phyloP scores from a whole-genome alignment of 2,888 invertebrate species.

The Meta bourneti region DNA sequence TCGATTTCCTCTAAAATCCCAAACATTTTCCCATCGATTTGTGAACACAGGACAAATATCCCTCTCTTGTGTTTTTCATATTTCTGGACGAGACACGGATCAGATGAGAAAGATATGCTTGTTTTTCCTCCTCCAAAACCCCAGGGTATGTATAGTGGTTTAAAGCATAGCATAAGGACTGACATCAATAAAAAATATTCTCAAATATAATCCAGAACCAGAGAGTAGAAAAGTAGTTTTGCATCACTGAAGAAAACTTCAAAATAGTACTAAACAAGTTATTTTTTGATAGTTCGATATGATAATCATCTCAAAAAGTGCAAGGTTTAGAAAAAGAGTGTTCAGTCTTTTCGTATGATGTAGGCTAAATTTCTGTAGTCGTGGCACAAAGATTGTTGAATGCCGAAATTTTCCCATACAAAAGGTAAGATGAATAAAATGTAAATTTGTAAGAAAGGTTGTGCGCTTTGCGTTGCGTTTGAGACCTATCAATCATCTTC shows the following conservation, averaged over 20 bases:
- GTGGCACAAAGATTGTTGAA: neutral
- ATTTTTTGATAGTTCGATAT: neutral
- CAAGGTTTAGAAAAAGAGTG: neutral
- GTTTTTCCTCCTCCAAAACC: too few relatives aligned
- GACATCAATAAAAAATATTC: too few relatives aligned
- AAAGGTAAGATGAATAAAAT: neutral
- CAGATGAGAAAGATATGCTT: too few relatives aligned
- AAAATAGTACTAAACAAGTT: neutral
- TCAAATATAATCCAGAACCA: neutral
- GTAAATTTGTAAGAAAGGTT: neutral
- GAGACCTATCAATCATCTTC: neutral
- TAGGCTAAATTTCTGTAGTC: neutral
- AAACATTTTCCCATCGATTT: too few relatives aligned
- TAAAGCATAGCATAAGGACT: too few relatives aligned
- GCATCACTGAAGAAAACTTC: neutral
- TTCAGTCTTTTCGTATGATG: neutral
- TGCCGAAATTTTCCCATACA: neutral
- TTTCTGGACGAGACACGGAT: too few relatives aligned
- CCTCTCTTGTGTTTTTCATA: too few relatives aligned
- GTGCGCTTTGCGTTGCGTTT: neutral
- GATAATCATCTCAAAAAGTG: neutral
- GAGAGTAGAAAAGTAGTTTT: neutral
- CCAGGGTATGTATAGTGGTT: too few relatives aligned
- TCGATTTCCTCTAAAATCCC: too few relatives aligned
- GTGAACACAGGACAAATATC: too few relatives aligned